Percentiles rank a stretch among this genome's conserved stretches.
phyloP scores from a whole-genome alignment of 2,113 vertebrate species.

The Clarias magur region DNA sequence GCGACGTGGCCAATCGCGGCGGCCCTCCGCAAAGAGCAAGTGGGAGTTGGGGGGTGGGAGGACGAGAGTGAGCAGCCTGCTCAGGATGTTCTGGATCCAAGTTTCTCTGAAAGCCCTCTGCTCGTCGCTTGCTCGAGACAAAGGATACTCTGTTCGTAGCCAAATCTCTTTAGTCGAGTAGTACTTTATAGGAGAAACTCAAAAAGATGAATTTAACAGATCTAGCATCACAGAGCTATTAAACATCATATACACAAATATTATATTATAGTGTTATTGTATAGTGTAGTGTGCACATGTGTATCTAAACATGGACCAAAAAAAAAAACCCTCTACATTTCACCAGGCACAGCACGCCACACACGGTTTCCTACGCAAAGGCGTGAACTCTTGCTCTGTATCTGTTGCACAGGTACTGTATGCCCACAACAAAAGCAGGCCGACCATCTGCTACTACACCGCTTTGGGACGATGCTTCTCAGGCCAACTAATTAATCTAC shows the following conservation, averaged over 20 bases:
- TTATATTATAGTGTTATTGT: background rate
- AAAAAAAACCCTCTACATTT: background rate
- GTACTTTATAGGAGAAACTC: slow-evolving; percentile 31
- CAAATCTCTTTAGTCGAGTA: slow-evolving; percentile 45
- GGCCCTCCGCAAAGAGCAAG: slow-evolving; percentile 53
- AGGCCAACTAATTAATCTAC: slow-evolving; percentile 56
- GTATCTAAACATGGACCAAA: background rate
- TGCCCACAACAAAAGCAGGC: slow-evolving; percentile 54
- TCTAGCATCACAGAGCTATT: background rate
- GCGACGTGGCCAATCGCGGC: slow-evolving; percentile 62
- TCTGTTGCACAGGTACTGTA: slow-evolving; percentile 53
- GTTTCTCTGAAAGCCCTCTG: slow-evolving; percentile 40
- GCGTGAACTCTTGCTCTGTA: slow-evolving; percentile 43
- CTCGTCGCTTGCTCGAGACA: slow-evolving; percentile 44
- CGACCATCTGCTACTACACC: slow-evolving; percentile 56
- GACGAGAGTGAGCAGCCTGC: slow-evolving; percentile 48
- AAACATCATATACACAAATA: background rate
- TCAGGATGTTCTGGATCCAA: slow-evolving; percentile 50
- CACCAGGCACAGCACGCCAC: background rate
- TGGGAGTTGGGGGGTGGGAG: slow-evolving; percentile 45
- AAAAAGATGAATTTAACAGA: background rate
- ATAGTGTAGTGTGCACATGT: background rate
- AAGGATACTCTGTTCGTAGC: slow-evolving; percentile 42
- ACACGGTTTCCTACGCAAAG: slow-evolving; percentile 26
- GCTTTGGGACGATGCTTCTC: slow-evolving; percentile 48